These are phyloP conservation scores for Turritopsis dohrnii DNA, from an alignment of 30 jellyfish, hydroid and myxozoan species.

Conservation along the genomic window DNA sequence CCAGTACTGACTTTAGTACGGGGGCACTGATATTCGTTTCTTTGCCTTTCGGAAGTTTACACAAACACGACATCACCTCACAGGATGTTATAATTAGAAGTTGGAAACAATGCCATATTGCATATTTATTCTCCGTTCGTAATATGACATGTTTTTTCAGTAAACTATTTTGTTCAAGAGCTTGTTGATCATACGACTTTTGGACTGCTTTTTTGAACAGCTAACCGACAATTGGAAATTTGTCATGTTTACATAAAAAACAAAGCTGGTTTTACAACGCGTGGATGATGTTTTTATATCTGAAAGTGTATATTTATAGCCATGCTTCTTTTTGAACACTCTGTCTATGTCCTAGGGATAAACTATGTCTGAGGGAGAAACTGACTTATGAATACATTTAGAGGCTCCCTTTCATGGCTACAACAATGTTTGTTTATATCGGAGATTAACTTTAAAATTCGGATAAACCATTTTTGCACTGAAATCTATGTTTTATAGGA, in stretches of 20 bases:
- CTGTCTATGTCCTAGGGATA: neutral
- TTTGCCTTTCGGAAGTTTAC: neutral
- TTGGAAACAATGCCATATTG: neutral
- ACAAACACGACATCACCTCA: neutral
- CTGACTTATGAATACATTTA: too few species aligned
- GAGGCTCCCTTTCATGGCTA: neutral
- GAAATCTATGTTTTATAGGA: neutral
- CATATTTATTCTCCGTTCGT: neutral
- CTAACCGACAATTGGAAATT: neutral
- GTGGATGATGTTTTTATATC: neutral
- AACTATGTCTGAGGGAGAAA: neutral
- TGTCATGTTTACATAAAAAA: neutral
- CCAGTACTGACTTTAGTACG: neutral
- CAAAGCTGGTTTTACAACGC: neutral
- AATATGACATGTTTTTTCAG: neutral
- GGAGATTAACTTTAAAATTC: neutral
- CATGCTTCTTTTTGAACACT: neutral
- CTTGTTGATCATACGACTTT: neutral
- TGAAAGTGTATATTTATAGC: neutral
- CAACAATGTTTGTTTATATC: neutral
- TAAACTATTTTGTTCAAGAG: neutral
- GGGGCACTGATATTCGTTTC: neutral
- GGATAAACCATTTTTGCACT: neutral
- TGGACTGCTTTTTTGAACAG: neutral
- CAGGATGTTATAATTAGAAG: neutral